Evolutionary conservation across 2,797 vertebrate species (phyloP), one percentile per base, ranked within the genome.

Genomic region (Enteromius mattozi): DNA sequence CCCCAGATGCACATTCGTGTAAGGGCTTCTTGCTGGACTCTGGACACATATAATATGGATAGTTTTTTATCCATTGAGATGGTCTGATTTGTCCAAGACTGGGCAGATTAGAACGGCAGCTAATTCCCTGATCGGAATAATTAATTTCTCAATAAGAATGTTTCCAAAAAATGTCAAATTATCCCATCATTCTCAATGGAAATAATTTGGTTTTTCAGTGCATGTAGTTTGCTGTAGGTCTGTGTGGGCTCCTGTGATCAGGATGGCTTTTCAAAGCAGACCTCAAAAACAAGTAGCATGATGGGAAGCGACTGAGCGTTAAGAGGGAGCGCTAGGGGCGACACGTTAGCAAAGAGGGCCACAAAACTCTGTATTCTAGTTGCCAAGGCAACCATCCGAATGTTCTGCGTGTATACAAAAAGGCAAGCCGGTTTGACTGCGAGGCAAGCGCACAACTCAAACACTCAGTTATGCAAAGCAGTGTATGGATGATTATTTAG

Each of bases 291-390:
- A 81, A 83, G 70, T 76, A 89, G 83, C 87, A 85, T 90, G 91
- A 92, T 91, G 86, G 87, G 89, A 90, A 87, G 89, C 83, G 88
- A 92, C 85, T 85, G 84, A 88, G 88, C 83, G 66, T 86, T 88
- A 92, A 89, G 88, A 89, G 42, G 81, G 72, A 86, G 81, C 35
- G 88, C 88, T 80, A 72, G 78, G 80, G 85, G 86, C 85, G 80
- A 88, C 88, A 89, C 71, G 80, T 88, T 86, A 81, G 85, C 86
- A 88, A 89, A 83, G 49, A 86, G 89, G 86, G 86, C 86, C 89
- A 85, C 69, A 80, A 80, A 85, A 61, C 81, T 79, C 63, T 59
- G 79, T 79, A 61, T 87, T 68, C 42, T 51, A 66, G 90, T 90
- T 90, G 65, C 87, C 86, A 91, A 86, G 85, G 89, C 80, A 87